Conservation (phyloP, 2,113 vertebrate species). For the Melanerpes aurifrons region DNA sequence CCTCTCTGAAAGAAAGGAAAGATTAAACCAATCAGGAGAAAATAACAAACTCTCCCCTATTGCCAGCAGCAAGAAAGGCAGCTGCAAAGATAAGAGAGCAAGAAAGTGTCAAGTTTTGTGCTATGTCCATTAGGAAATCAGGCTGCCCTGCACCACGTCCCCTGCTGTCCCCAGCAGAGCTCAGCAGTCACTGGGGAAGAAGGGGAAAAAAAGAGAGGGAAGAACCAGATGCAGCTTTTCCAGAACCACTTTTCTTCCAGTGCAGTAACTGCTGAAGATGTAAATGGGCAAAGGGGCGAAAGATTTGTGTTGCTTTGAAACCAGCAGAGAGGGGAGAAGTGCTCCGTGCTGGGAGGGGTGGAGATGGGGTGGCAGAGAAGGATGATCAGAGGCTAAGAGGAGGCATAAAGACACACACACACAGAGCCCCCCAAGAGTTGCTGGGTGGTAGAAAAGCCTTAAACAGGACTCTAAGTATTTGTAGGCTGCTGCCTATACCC, state of each 20-base stretch:
- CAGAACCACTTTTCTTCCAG: not conserved
- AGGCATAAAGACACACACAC: not conserved
- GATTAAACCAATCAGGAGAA: not conserved
- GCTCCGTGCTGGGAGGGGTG: not conserved
- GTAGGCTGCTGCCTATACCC: not conserved
- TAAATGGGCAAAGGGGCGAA: not conserved
- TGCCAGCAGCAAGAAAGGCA: not conserved
- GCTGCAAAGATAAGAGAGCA: not conserved
- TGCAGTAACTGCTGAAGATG: not conserved
- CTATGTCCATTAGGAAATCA: not conserved
- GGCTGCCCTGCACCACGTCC: not conserved
- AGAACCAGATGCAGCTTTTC: not conserved
- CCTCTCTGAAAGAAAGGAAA: not conserved
- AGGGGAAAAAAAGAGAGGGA: not conserved
- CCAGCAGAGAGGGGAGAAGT: not conserved
- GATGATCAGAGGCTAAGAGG: not conserved
- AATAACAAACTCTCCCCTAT: not conserved
- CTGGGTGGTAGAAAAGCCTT: not conserved
- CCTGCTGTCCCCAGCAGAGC: not conserved
- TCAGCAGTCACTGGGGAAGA: not conserved
- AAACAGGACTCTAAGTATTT: not conserved
- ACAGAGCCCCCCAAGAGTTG: not conserved
- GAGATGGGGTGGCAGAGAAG: not conserved
- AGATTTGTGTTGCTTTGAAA: slow-evolving; percentile 25
- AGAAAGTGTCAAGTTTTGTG: not conserved